A percentile compares a stretch with the other conserved stretches of the same genome.
phyloP scores from a whole-genome alignment of 2,113 vertebrate genomes.

The Pagrus major region DNA sequence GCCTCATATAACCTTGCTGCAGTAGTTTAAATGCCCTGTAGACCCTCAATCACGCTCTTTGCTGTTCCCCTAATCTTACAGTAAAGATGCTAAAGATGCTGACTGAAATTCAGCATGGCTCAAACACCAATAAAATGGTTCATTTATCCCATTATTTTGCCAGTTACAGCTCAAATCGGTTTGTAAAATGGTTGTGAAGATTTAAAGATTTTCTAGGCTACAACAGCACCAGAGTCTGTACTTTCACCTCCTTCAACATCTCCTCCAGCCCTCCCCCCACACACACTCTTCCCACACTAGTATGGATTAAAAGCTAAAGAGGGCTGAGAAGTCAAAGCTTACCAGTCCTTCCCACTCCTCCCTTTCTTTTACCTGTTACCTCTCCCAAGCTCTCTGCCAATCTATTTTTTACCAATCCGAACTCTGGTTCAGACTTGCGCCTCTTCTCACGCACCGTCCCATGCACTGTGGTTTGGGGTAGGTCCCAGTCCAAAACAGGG shows the following conservation, averaged over 20 bases:
- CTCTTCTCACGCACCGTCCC: slow-evolving; percentile 35
- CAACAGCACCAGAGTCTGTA: slow-evolving; percentile 17
- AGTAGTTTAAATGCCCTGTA: no score
- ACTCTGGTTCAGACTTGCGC: slow-evolving; percentile 38
- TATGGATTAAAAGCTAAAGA: slow-evolving; percentile 84
- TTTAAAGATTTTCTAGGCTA: neutral
- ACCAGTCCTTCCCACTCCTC: slow-evolving; percentile 58
- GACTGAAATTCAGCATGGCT: no score
- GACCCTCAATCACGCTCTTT: no score
- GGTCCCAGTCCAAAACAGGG: slow-evolving; percentile 70
- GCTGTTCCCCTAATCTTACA: no score
- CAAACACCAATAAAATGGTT: no score
- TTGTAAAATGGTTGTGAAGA: neutral
- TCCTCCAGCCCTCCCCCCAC: slow-evolving; percentile 36
- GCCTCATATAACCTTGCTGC: no score
- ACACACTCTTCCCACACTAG: slow-evolving; percentile 53
- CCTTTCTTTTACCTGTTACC: slow-evolving; percentile 56
- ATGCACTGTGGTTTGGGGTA: slow-evolving; percentile 70
- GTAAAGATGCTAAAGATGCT: no score
- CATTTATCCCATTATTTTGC: no score
- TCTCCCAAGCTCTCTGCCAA: slow-evolving; percentile 46
- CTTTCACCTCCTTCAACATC: slow-evolving; percentile 62
- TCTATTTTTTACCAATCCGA: slow-evolving; percentile 55
- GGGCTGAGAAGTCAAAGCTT: slow-evolving; percentile 80
- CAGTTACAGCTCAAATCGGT: no score